Evolutionary conservation across 1,140 invertebrate species (phyloP), one percentile per base, ranked within the genome.

Genomic region (Dysdera silvatica): DNA sequence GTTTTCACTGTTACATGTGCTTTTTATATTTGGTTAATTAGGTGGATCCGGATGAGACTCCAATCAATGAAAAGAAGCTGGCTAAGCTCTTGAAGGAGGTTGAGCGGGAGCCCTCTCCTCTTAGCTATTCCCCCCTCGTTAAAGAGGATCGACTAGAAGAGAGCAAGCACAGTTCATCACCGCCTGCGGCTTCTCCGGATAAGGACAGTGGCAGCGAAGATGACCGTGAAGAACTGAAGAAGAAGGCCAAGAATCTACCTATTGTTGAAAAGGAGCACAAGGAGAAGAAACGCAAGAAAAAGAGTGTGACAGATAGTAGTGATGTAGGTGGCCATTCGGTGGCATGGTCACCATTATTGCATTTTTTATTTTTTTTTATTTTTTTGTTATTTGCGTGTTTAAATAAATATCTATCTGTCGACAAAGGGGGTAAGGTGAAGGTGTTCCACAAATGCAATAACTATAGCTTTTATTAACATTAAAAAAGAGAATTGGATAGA

Each of bases 221-320:
- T n/a, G n/a, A n/a, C n/a, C n/a, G n/a, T 48, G 59, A 61, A 23
- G 59, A 61, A 35, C 24, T 45, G 6, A 35, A 35, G 12, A 63
- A 63, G 29, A 63, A 37, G 43, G 61, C 55, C 32, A 62, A 56
- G 26, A 63, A 63, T 29, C 7, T 20, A 7, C 18, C 43, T 14
- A 28, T 7, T 7, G 26, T 29, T n/a, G 61, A 63, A 23, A 63
- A 63, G 41, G 61, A 63, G 31, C 41, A 56, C 7, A 63, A 63
- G 26, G 61, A 63, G 10, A 63, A 63, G n/a, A 63, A 56, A 28
- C n/a, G 43, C 8, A 56, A 55, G 41, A 7, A 33, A 4, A 63
- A 63, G 28, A 54, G 29, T 28, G n/a, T 8, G 1, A 55, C 61
- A 26, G 61, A 63, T 18, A 63, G 61, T 24, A 63, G 61, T 63